These are phyloP conservation scores for Aplochiton taeniatus DNA, from an alignment of 2,797 vertebrate genomes.

Conservation along the genomic window DNA sequence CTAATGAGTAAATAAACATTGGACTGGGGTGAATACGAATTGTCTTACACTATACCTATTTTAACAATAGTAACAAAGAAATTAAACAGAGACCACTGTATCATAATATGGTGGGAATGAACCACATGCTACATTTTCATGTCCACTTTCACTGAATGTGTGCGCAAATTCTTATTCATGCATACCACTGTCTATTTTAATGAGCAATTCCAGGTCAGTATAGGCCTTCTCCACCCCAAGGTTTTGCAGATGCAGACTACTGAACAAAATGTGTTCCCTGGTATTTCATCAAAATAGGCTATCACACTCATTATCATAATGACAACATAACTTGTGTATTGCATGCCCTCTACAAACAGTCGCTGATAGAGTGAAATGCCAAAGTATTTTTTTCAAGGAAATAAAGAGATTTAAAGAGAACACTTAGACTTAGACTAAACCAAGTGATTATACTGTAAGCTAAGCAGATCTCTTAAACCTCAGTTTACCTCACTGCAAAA, in stretches of 20 bases:
- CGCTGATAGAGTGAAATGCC: conserved; percentile 42
- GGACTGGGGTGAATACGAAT: conserved; percentile 17
- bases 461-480: no score
- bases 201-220: conserved; percentile 66
- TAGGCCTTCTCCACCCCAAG: conserved; percentile 49
- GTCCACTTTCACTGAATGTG: conserved; percentile 51
- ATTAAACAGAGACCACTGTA: no score
- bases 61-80: no score
- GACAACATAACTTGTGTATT: conserved; percentile 46
- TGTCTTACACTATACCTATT: no score
- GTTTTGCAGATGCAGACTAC: conserved; percentile 57
- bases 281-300: conserved; percentile 67
- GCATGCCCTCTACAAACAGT: conserved; percentile 46
- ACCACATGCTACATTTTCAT: conserved; percentile 38
- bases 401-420: no score
- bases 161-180: conserved; percentile 63
- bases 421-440: no score
- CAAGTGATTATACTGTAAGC: no score
- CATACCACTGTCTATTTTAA: conserved; percentile 69
- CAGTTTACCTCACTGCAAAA: no score
- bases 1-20: conserved; percentile 27
- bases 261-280: conserved; percentile 58
- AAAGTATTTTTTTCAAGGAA: no score
- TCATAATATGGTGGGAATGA: no score
- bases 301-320: conserved; percentile 56